Evolutionary conservation across 2,888 invertebrate species (phyloP).

Genomic region (Candidula unifasciata): DNA sequence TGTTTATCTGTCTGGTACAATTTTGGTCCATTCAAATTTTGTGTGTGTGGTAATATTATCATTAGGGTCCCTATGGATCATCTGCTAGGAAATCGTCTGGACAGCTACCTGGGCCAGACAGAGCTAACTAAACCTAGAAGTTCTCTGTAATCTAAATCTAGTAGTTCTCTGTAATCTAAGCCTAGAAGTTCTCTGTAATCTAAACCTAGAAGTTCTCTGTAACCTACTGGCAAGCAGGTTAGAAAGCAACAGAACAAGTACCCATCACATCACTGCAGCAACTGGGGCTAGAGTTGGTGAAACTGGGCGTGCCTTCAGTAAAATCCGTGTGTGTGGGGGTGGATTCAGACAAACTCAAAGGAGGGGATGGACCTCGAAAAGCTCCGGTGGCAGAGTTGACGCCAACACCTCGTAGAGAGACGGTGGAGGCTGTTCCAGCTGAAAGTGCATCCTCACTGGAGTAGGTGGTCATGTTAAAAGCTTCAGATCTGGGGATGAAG

Average conservation of each 20-base stretch:
- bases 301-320: conserved; percentile 91
- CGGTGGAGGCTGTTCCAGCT: conserved; percentile 46
- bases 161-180: too few species aligned
- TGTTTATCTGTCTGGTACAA: too few species aligned
- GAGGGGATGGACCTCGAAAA: conserved; percentile 68
- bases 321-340: conserved; percentile 97
- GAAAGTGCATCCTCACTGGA: conserved; percentile 54
- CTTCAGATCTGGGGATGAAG: conserved; percentile 53
- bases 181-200: too few species aligned
- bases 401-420: conserved; percentile 39
- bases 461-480: conserved; percentile 56
- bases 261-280: conserved; percentile 75
- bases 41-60: too few species aligned
- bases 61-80: too few species aligned
- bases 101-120: too few species aligned
- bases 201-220: too few species aligned
- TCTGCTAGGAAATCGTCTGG: too few species aligned
- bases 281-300: conserved; percentile 94
- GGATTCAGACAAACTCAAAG: conserved; percentile 77
- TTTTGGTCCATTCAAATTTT: too few species aligned
- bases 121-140: too few species aligned
- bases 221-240: not conserved
- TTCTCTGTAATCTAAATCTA: too few species aligned
- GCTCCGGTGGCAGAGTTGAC: not conserved
- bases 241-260: conserved; percentile 43